Evolutionary conservation across 2,888 invertebrate genomes (phyloP).

Genomic region (Cosmia trapezina): DNA sequence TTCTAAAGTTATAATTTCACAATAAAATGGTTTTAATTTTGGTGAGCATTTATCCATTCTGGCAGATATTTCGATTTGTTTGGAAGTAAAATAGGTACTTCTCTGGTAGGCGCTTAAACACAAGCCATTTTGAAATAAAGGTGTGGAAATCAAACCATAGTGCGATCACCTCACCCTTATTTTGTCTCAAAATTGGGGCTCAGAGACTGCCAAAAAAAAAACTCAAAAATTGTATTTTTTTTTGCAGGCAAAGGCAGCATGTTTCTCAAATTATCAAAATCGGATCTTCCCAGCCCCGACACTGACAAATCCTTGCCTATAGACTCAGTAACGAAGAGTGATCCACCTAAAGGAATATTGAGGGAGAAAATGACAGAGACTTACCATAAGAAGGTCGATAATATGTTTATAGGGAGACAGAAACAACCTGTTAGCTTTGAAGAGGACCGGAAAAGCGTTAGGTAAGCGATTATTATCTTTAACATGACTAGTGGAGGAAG

Average conservation of each 20-base stretch:
- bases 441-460: constrained; percentile 94
- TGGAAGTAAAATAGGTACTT: no score
- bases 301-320: constrained; percentile 83
- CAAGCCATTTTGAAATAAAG: no score
- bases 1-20: no score
- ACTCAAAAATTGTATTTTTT: background rate
- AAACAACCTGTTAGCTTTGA: constrained; percentile 89
- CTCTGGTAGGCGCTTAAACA: no score
- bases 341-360: constrained; percentile 91
- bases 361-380: constrained; percentile 89
- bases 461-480: constrained; percentile 69
- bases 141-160: background rate
- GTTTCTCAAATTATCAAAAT: constrained; percentile 82
- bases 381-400: constrained; percentile 78
- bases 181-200: background rate
- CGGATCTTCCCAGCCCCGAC: constrained; percentile 85
- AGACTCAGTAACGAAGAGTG: constrained; percentile 85
- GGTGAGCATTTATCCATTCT: no score
- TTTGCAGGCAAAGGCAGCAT: constrained; percentile 83
- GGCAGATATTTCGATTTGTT: no score
- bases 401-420: constrained; percentile 72
- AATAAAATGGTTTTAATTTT: no score
- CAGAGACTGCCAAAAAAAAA: background rate
- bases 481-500: no score
- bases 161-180: background rate